Evolutionary conservation across 2,113 vertebrate genomes (phyloP).

Genomic region (Eira barbara): DNA sequence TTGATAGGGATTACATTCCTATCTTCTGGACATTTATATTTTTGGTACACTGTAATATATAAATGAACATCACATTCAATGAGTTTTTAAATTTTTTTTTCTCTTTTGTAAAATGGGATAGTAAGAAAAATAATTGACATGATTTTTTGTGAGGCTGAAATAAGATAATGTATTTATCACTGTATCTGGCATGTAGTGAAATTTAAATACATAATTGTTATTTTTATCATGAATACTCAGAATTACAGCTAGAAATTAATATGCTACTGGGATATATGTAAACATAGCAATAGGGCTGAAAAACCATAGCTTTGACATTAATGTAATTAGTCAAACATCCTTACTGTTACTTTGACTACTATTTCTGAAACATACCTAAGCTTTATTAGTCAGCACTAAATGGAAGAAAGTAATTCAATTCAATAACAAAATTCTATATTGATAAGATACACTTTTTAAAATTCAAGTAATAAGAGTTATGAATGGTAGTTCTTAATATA

Average conservation of each 20-base stretch:
- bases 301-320: neutral
- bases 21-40: neutral
- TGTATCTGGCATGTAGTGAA: neutral
- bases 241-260: neutral
- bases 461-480: neutral
- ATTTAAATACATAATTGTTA: neutral
- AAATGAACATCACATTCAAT: neutral
- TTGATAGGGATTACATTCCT: too few species aligned
- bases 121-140: neutral
- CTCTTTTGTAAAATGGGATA: neutral
- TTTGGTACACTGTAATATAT: neutral
- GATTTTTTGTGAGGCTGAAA: neutral
- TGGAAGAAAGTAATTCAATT: neutral
- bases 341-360: neutral
- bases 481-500: neutral
- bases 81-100: neutral
- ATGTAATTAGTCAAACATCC: neutral
- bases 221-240: neutral
- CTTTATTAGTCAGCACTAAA: neutral
- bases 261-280: neutral
- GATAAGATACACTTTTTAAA: slow-evolving; percentile 5
- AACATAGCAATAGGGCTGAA: neutral
- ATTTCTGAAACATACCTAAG: neutral
- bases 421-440: neutral
- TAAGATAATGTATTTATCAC: neutral